Conservation (phyloP, 2,797 vertebrate species). For the Oryzias dopingdopingensis region DNA sequence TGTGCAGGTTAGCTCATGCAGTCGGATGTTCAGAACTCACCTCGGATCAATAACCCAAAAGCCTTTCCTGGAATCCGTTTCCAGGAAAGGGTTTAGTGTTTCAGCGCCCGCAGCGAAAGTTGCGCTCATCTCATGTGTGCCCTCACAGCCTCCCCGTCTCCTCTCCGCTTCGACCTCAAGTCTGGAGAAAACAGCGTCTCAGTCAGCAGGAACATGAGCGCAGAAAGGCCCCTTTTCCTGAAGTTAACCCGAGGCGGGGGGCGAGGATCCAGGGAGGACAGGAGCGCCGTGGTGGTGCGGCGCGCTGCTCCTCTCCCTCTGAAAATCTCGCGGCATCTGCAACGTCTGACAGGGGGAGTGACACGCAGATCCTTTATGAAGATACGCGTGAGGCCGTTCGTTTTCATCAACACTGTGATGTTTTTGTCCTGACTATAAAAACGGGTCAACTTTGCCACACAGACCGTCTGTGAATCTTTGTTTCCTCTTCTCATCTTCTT, state of each 20-base stretch:
- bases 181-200: background rate
- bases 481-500: no score
- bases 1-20: background rate
- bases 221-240: background rate
- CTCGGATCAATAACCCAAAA: background rate
- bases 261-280: background rate
- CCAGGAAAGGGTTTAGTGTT: slow-evolving; percentile 69
- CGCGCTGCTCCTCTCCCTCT: background rate
- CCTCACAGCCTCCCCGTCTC: background rate
- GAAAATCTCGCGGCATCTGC: background rate
- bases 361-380: background rate
- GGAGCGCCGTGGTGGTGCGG: background rate
- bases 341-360: background rate
- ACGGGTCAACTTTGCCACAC: no score
- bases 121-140: slow-evolving; percentile 1
- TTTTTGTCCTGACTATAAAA: no score
- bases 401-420: no score
- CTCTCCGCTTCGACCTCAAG: background rate
- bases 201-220: background rate
- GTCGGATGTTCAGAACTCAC: background rate
- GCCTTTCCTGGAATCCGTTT: slow-evolving; percentile 67
- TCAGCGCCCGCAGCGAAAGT: slow-evolving; percentile 45
- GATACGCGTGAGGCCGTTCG: no score
- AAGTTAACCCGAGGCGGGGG: background rate
- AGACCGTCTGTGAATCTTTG: no score